These are phyloP conservation scores for Graptemys geographica DNA, from an alignment of 2,797 vertebrate genomes.

Conservation along the genomic window DNA sequence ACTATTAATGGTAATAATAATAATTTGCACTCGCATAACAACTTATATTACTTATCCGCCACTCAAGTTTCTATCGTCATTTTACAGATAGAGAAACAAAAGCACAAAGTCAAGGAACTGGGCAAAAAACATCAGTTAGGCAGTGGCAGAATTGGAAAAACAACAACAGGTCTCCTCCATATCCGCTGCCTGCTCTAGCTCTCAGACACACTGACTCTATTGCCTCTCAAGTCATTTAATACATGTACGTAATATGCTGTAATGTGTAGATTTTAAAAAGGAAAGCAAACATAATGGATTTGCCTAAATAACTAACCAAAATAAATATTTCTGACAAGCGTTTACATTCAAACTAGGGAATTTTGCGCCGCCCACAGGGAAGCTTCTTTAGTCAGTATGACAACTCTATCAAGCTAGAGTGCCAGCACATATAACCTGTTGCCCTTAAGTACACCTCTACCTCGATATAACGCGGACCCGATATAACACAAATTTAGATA, in stretches of 20 bases:
- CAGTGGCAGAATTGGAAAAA: not conserved
- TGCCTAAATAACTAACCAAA: not conserved
- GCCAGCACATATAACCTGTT: conserved; percentile 32
- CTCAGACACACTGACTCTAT: no score
- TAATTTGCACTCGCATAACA: not conserved
- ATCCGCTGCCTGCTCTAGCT: not conserved
- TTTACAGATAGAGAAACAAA: not conserved
- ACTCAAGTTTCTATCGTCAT: not conserved
- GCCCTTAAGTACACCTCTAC: conserved; percentile 30
- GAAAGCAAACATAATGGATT: not conserved
- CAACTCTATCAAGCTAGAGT: conserved; percentile 52
- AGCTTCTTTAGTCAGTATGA: not conserved
- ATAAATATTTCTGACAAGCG: not conserved
- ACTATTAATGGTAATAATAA: not conserved
- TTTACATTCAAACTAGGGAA: not conserved
- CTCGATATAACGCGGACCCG: no score
- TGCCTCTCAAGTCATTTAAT: not conserved
- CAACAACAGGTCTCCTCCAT: not conserved
- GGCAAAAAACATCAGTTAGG: not conserved
- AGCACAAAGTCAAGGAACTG: not conserved
- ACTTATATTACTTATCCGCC: no score
- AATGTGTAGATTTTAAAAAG: not conserved
- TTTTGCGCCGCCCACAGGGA: not conserved
- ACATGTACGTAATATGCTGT: not conserved
- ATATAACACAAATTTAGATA: no score